Conservation (phyloP, 2,888 invertebrate genomes). For the Drosophila prolongata region DNA sequence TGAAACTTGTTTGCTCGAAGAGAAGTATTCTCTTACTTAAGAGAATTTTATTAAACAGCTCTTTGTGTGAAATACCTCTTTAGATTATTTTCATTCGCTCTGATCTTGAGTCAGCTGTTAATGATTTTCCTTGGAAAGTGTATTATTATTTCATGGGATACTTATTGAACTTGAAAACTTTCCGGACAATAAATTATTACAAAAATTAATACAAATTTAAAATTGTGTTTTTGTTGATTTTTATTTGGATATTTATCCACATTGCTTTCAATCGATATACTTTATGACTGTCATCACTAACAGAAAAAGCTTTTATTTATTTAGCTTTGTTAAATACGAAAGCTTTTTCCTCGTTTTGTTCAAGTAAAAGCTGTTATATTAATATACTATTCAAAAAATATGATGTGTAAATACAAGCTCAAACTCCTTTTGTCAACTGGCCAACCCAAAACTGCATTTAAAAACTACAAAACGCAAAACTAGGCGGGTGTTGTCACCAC, state of each 20-base stretch:
- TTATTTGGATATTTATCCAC: neutral
- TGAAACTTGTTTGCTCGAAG: constrained; percentile 20
- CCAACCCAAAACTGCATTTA: constrained; percentile 28
- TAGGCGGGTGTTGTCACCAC: constrained; percentile 15
- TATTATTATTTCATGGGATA: neutral
- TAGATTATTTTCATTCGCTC: neutral
- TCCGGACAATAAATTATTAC: neutral
- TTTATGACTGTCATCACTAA: neutral
- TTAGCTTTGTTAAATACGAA: constrained; percentile 39
- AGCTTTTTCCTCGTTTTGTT: constrained; percentile 41
- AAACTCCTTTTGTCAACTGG: neutral
- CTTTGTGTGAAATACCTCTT: neutral
- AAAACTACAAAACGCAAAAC: constrained; percentile 11
- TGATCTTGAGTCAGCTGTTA: constrained; percentile 56
- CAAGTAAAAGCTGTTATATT: constrained; percentile 30
- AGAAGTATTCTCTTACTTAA: constrained; percentile 10
- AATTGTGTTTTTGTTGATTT: neutral
- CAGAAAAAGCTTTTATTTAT: constrained; percentile 42
- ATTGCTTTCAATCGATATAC: constrained; percentile 9
- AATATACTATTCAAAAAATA: constrained; percentile 10
- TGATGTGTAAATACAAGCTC: neutral
- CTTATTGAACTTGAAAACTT: constrained; percentile 20
- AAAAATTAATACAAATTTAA: neutral
- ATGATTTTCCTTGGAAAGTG: constrained; percentile 1
- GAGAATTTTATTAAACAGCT: neutral